Evolutionary conservation across 2,888 invertebrate genomes (phyloP), one percentile per base, ranked within the genome.

Genomic region (Clanis bilineata): DNA sequence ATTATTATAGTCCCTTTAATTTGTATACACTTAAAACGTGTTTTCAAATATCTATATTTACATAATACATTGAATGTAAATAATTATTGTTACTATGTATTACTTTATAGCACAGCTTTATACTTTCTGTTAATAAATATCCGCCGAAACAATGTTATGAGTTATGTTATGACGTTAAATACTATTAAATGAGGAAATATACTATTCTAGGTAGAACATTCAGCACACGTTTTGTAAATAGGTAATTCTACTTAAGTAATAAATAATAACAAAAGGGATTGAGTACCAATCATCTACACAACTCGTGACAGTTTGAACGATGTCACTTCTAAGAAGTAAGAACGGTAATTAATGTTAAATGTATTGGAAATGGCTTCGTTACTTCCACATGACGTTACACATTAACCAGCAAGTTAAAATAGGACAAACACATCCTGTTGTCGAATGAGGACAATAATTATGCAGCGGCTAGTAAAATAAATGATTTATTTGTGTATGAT

Each of bases 261-360:
- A 28, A 15, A 1, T 28, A 28, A 15, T 51, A 28, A 18, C 15
- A 28, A 18, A 51, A 18, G 28, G 3, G 10, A 10, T 3, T 15
- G 32, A 32, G 7, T 28, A 32, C 32, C 10, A 28, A 51, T 28
- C 32, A 18, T 51, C 7, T 51, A 9, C 18, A 10, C 18, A 0
- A 51, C 9, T 18, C 10, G 32, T 32, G 32, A 18, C 32, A 32
- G 51, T 18, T 32, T 51, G 18, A 28, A 18, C 18, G 51, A 51
- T 32, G 51, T 6, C 25, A 18, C 32, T 51, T 51, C 51, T 32
- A 51, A 51, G 51, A 51, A 51, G 32, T 32, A 51, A 51, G 51
- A 51, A 51, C 15, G 18, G 18, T 18, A 28, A 51, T 51, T 32
- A 28, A 51, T 45, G 10, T 22, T 45, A 51, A 32, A 51, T 32